Evolutionary conservation across 2,888 invertebrate genomes (phyloP), one percentile per base, ranked within the genome.

Genomic region (Cheilosia variabilis): DNA sequence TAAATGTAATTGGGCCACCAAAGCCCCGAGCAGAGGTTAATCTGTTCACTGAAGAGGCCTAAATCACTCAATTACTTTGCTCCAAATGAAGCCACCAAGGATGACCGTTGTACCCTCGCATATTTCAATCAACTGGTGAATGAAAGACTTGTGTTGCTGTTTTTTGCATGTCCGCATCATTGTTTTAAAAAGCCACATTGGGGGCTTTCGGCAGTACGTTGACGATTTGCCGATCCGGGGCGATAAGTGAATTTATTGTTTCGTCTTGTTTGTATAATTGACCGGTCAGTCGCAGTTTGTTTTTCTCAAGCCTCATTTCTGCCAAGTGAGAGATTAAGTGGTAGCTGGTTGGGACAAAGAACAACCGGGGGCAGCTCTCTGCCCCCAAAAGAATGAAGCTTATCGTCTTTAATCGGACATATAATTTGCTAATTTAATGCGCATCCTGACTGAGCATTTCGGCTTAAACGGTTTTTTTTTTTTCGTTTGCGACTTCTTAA

Each of bases 381-480:
- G 41, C 10, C 57, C 45, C 6, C 15, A 5, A 27, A 43, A 37
- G 34, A 68, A 73, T 63, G 68, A 79, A 69, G 41, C 76, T 86
- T 86, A 86, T 86, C 86, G 68, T 41, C 13, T 50, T 76, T 66
- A 66, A 86, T 86, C 86, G 57, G 86, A 86, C 86, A 62, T 68
- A 81, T 86, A 86, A 86, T 86, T 86, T 86, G 86, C 86, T 86
- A 81, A 86, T 81, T 86, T 86, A 86, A 81, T 81, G 86, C 86
- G 80, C 81, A 81, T 76, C 72, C 63, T 76, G 71, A 77, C 34
- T 86, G 76, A 62, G 76, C 76, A 81, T 81, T 86, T 86, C 37
- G 43, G 52, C 45, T 47, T 73, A 41, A 75, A 76, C 47, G 3
- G 63, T 50, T 52, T 72, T 72, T 69, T 53, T 63, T 45, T 24